Evolutionary conservation across 2,797 vertebrate genomes (phyloP).

Genomic region (Spheniscus humboldti): DNA sequence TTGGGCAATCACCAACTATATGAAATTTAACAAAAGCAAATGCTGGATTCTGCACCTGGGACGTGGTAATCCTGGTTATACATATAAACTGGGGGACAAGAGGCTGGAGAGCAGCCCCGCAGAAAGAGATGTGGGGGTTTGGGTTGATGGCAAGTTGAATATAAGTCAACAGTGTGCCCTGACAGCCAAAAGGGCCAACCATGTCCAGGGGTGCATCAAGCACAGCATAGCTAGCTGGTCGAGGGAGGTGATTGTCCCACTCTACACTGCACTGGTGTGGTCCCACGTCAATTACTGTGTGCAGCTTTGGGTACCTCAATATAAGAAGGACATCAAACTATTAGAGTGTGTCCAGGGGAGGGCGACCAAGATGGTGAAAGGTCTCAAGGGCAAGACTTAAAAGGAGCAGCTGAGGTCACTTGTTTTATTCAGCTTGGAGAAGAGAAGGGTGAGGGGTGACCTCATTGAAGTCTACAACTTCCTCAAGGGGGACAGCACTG

Average conservation of each 20-base stretch:
- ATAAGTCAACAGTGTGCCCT: too few species aligned
- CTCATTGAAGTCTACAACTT: not conserved
- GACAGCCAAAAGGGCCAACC: not conserved
- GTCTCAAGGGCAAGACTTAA: not conserved
- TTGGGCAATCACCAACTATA: not conserved
- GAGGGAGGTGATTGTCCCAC: too few species aligned
- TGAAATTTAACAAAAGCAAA: not conserved
- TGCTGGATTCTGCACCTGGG: not conserved
- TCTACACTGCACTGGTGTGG: not conserved
- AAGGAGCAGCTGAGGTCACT: not conserved
- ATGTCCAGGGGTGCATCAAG: not conserved
- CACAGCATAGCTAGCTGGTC: not conserved
- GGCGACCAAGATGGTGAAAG: not conserved
- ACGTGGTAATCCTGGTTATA: too few species aligned
- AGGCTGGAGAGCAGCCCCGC: not conserved
- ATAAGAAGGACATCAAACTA: not conserved
- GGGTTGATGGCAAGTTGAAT: not conserved
- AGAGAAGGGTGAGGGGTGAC: not conserved
- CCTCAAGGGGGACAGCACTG: not conserved
- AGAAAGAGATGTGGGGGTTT: not conserved
- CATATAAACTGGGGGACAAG: not conserved
- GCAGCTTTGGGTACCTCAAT: not conserved
- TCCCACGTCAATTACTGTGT: not conserved
- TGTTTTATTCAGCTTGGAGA: not conserved
- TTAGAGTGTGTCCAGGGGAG: not conserved